Percentiles rank a stretch among this genome's conserved stretches.
These are phyloP conservation scores for Hystrix cristata DNA, from an alignment of 2,113 vertebrate species.

Conservation along the genomic window DNA sequence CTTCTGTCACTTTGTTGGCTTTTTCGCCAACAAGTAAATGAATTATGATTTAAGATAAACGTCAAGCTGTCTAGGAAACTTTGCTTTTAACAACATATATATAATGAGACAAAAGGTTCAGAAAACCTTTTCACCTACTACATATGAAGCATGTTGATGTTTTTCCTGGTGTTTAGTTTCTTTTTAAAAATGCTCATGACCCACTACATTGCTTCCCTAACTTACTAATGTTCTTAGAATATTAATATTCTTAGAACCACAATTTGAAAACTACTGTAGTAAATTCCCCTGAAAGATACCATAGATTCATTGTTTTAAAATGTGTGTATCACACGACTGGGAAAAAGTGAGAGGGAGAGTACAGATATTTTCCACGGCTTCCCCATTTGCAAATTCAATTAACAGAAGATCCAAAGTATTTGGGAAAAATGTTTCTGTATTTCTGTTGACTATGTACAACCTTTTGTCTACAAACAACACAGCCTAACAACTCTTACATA, in stretches of 20 bases:
- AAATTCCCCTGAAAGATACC: neutral
- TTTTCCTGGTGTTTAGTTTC: conserved; percentile 33
- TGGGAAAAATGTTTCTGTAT: neutral
- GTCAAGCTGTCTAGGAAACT: neutral
- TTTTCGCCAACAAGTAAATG: neutral
- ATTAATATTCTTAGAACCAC: neutral
- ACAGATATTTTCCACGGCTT: neutral
- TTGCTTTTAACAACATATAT: conserved; percentile 9
- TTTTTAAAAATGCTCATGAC: neutral
- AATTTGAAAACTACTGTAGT: neutral
- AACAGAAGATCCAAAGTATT: neutral
- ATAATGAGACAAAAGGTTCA: neutral
- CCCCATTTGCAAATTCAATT: neutral
- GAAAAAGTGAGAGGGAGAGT: neutral
- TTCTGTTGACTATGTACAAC: neutral
- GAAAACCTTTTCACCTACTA: neutral
- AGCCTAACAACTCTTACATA: neutral
- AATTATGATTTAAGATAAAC: neutral
- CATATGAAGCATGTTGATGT: neutral
- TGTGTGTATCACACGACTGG: neutral
- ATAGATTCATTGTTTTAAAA: conserved; percentile 21
- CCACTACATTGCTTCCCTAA: neutral
- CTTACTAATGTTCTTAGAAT: neutral
- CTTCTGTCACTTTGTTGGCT: neutral
- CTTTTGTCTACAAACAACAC: neutral